Conservation (phyloP, 2,888 invertebrate genomes). For the Dynastes grantii region DNA sequence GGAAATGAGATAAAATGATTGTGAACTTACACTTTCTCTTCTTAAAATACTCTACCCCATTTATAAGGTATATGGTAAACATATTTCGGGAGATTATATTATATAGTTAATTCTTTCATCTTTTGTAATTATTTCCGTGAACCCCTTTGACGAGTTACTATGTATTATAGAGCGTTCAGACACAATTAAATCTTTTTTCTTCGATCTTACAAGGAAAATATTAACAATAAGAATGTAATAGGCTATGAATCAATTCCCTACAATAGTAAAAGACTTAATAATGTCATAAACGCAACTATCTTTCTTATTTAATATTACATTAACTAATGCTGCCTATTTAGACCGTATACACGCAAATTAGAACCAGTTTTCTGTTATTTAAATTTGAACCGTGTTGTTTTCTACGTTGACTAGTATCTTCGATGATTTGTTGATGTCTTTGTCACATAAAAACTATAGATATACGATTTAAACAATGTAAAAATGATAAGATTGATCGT, state of each 20-base stretch:
- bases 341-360: constrained; percentile 15
- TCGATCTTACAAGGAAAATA: no score
- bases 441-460: background rate
- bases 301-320: background rate
- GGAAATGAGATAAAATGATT: constrained; percentile 3
- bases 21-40: background rate
- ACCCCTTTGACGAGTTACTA: background rate
- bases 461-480: background rate
- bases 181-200: constrained; percentile 6
- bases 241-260: no score
- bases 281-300: background rate
- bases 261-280: background rate
- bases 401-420: constrained; percentile 20
- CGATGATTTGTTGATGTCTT: constrained; percentile 4
- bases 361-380: constrained; percentile 4
- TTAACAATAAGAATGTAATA: no score
- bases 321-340: background rate
- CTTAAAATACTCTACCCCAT: constrained; percentile 2
- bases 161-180: background rate
- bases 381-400: background rate
- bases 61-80: background rate
- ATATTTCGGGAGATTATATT: constrained; percentile 1
- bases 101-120: background rate
- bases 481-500: background rate
- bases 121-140: background rate